Percentiles rank a stretch among this genome's conserved stretches.
These are phyloP conservation scores for Ricordea florida DNA, from an alignment of 92 coral and sea anemone genomes.

Conservation along the genomic window DNA sequence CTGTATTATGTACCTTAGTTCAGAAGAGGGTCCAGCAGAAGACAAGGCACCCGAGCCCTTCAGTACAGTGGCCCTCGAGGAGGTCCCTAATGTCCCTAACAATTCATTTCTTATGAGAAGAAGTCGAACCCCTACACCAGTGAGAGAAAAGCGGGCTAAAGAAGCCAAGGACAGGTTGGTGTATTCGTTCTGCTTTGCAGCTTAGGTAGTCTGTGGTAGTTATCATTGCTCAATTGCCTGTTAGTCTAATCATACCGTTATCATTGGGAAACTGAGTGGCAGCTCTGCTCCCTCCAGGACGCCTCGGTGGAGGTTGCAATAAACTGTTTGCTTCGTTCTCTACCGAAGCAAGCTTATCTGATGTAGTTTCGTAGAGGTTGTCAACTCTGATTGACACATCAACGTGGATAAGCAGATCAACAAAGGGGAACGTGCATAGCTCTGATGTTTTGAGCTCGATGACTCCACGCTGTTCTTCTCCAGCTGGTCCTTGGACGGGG, in stretches of 20 bases:
- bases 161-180: conserved; percentile 17
- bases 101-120: conserved; percentile 89
- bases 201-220: too few species aligned
- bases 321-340: not conserved
- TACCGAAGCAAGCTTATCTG: conserved; percentile 5
- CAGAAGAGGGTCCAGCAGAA: too few species aligned
- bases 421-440: conserved; percentile 3
- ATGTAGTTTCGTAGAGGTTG: conserved; percentile 3
- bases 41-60: conserved; percentile 13
- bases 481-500: conserved; percentile 15
- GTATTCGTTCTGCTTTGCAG: too few species aligned
- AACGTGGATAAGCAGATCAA: conserved; percentile 1
- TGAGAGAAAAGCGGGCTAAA: conserved; percentile 72
- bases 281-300: conserved; percentile 12
- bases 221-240: too few species aligned
- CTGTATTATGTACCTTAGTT: too few species aligned
- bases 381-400: conserved; percentile 1
- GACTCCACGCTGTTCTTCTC: conserved; percentile 1
- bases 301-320: conserved; percentile 1
- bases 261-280: conserved; percentile 18
- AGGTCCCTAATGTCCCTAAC: conserved; percentile 83
- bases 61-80: conserved; percentile 70
- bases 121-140: conserved; percentile 96
- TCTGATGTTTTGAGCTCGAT: not conserved
- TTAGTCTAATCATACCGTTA: conserved; percentile 1